Base-by-base conservation (phyloP, 92 coral and sea anemone genomes). In the Palythoa grandiflora region DNA sequence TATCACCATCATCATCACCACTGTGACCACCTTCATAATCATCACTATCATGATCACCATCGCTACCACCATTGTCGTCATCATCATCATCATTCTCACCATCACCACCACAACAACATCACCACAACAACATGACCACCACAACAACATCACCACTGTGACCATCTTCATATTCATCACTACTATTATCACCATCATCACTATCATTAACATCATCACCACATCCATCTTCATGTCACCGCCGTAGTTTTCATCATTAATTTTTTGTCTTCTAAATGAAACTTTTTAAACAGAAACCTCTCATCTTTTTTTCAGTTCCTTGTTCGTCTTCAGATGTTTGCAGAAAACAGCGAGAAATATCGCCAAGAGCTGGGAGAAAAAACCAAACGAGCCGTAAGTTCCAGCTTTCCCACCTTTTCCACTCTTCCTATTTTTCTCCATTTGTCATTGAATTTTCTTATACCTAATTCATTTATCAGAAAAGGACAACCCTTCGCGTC, bases 321-420 rank as follows among this genome's bases (percentile, higher is more conserved):
- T 76, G 96, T 92, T 80, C 97, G 99, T 47, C 94, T 97, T 11
- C 92, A 93, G 66, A 92, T 95, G 93, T 97, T 97, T 77, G 88
- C 94, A 38, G 96, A 92, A 71, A 96, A 94, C 91, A 97, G 99
- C 85, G 94, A 88, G 65, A 97, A 94, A 75, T 91, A 97, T 91
- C 98, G 90, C 20, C 92, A 93, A 50, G 96, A 95, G 79, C 92
- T 97, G 44, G 93, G 96, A 16, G 98, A 97, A 15, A 97, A 95
- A 87, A 97, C 99, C 9, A 96, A 94, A 81, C 84, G 92, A 91
- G 96, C 96, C 68, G 99, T 97, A 71, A 80, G 98, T 89, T 6
- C 10, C 55, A 15, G 14, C 75, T 38, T 57, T 36, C 16, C 19
- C 16, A 14, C 39, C 38, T 39, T 47, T 38, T 40, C 60, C 65